A percentile compares a stretch with the other conserved stretches of the same genome.
These are phyloP conservation scores for Drosophila sturtevanti DNA, from an alignment of 1,140 invertebrate genomes.

Conservation along the genomic window DNA sequence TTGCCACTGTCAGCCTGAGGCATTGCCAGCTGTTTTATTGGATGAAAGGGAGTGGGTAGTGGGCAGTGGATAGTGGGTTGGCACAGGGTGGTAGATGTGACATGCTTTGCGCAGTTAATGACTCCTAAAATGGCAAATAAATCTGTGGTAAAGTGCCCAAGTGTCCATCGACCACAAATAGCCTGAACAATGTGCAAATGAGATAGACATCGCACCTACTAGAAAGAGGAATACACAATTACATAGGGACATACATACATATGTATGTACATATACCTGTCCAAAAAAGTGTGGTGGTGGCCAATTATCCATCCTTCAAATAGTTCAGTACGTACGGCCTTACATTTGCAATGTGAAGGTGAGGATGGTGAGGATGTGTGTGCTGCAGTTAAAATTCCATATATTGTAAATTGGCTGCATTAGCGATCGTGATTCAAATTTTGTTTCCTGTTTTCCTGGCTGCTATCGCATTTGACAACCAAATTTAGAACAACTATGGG, in stretches of 20 bases:
- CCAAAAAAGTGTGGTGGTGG: neutral
- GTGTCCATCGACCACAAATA: conserved; percentile 19
- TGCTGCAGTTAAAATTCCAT: neutral
- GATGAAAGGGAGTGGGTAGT: conserved; percentile 15
- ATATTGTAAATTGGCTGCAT: neutral
- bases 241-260: too few species aligned
- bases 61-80: neutral
- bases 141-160: conserved; percentile 34
- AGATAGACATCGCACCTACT: conserved; percentile 13
- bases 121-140: conserved; percentile 45
- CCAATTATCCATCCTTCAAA: neutral
- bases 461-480: neutral
- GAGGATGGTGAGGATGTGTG: neutral
- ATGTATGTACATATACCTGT: too few species aligned
- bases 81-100: neutral
- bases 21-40: conserved; percentile 28
- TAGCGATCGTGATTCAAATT: conserved; percentile 1
- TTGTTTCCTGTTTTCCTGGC: neutral
- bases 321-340: neutral
- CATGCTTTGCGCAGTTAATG: conserved; percentile 31
- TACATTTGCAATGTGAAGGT: neutral
- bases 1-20: conserved; percentile 2
- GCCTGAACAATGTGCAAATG: conserved; percentile 22
- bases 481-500: neutral
- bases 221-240: too few species aligned